Evolutionary conservation across 2,113 vertebrate species (phyloP), one percentile per base, ranked within the genome.

Genomic region (Sebastes fasciatus): DNA sequence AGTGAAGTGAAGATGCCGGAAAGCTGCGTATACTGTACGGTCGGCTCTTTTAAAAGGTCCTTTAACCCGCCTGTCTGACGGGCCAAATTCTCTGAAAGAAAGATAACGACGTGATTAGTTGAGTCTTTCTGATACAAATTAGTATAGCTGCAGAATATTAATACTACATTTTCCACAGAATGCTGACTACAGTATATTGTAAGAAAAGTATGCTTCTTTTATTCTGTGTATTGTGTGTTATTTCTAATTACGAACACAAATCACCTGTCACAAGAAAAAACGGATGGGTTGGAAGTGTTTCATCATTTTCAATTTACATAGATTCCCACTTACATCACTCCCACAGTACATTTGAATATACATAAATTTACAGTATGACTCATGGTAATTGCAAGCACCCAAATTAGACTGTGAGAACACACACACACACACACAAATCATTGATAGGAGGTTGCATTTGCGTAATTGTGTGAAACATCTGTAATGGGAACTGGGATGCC

Each of bases 1-100:
- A 80, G 71, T 75, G 84, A 82, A 79, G 71, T 26, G 23, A 71
- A 79, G 64, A 77, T 77, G 57, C 62, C 51, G 83, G 11, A 77
- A 77, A 64, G 11, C 45, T 66, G 52, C 67, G 52, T 82, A n/a
- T n/a, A 64, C 51, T 68, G 14, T 69, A 16, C 11, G 19, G 42
- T 58, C n/a, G 19, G 13, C 76, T 77, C 68, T 65, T 71, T 62
- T 63, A 23, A 73, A 26, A 74, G 12, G 68, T 52, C 40, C 49
- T 78, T 82, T 69, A 57, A 43, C 69, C 57, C 69, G 23, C 43
- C 51, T 70, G 69, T 73, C 23, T 74, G 42, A 7, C 0, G 19
- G 57, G 66, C 42, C 43, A 58, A 0, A 8, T 60, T 68, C 46
- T 62, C 10, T 40, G 49, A 55, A 51, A 78, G 21, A 42, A 26